Base-by-base conservation (phyloP, 1,140 invertebrate genomes). In the Pantala flavescens region DNA sequence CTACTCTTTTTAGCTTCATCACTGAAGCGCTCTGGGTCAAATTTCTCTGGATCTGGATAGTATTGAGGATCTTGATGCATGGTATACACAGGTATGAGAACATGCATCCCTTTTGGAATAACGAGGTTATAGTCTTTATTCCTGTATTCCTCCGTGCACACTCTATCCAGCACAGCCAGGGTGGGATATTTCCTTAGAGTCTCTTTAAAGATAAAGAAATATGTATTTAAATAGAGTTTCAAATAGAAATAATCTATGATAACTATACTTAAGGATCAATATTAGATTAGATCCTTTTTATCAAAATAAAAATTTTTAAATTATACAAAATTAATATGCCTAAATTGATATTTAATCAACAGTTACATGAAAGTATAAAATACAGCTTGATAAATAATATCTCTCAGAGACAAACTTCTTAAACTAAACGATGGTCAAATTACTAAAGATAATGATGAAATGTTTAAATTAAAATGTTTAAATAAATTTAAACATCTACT, bases 181-280 rank as follows among this genome's bases (percentile, higher is more conserved):
- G 88, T 82, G 0, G 88, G 85, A 78, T 88, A 87, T 77, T 85
- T 83, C 2, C 89, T 81, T 24, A 90, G 80, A 3, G 88, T 88
- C 82, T 88, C 84, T 84, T 75, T 14, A 12, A 63, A 63, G 1
- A 63, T 63, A 21, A 63, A 63, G n/a, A 49, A 49, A 9, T 11
- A 11, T 49, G 43, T 11, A 49, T 11, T 11, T 9, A 49, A 49
- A 49, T 11, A 49, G 9, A 16, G 9, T 63, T 63, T 12, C 49
- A 7, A 7, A 3, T 12, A 63, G 49, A 63, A 63, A 19, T 1
- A 63, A 63, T 3, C 2, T 5, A 3, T 12, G 12, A 7, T 7
- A 63, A 63, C n/a, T 7, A 49, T 49, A 49, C 43, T 49, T n/a
- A n/a, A 49, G 9, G 43, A 49, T 9, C 43, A 11, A 49, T 11